Base-by-base conservation (phyloP, 2,797 vertebrate genomes). In the Chaetodon trifasciatus region DNA sequence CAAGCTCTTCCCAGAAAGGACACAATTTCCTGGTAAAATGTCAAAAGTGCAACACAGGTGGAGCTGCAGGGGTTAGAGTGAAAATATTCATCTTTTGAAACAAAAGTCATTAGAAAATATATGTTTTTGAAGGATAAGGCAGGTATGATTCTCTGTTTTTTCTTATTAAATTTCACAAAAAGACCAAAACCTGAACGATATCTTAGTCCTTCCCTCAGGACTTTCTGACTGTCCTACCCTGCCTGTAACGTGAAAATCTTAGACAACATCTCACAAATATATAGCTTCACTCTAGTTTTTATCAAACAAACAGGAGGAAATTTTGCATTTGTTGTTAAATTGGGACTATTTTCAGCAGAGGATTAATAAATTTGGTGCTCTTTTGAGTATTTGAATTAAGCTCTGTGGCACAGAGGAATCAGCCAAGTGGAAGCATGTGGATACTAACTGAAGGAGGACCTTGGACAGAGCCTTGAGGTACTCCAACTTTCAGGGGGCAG, bases 401-500 rank as follows among this genome's bases (percentile, higher is more conserved):
- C 28, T 53, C 10, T 12, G 9, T 10, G 2, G 19, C 11, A 13
- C 6, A 5, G n/a, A 50, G 17, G 8, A 49, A 17, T 49, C 46
- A 49, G 46, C 46, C 46, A 19, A 17, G 16, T 47, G 17, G 39
- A 39, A 42, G 11, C 16, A 17, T 23, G 40, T 46, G 8, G 32
- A 57, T 3, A 4, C 6, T 11, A 23, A 72, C 15, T 1, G 16
- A 32, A 35, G 10, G 58, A 58, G 61, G 61, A 23, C 23, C 53
- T 1, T 11, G 8, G 21, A 32, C 5, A 16, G 23, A 28, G 55
- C 76, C 62, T 12, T 44, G 46, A 66, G 69, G 69, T 5, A 40
- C 58, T 53, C 58, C 75, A 49, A 40, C 9, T n/a, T 11, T 61
- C 74, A 61, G 37, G 19, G 11, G 23, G 37, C 16, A 62, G 57